phyloP scores from a whole-genome alignment of 2,797 vertebrate genomes.

The Salarias fasciatus region DNA sequence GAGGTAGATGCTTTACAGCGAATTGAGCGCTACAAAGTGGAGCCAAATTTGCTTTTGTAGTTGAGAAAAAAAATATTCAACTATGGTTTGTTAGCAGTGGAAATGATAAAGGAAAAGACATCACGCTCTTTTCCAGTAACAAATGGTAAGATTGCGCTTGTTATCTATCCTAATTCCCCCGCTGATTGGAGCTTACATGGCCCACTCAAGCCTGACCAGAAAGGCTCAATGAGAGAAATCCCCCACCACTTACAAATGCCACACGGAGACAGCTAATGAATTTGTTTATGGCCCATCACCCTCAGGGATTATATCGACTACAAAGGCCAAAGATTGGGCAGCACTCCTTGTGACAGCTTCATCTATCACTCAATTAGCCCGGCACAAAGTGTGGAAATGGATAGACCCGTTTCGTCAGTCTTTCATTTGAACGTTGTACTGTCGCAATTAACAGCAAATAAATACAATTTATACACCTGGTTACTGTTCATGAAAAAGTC shows the following conservation, averaged over 20 bases:
- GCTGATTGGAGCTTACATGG: constrained; percentile 44
- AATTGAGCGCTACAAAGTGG: constrained; percentile 4
- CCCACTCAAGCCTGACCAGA: constrained; percentile 29
- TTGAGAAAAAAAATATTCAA: constrained; percentile 21
- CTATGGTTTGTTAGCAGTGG: constrained; percentile 6
- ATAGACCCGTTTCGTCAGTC: background rate
- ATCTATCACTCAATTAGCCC: constrained; percentile 66
- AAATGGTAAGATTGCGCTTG: constrained; percentile 18
- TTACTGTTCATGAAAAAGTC: background rate
- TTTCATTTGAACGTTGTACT: constrained; percentile 16
- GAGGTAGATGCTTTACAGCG: too few relatives aligned
- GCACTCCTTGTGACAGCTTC: constrained; percentile 52
- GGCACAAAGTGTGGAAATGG: constrained; percentile 29
- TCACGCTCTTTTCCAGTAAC: constrained; percentile 12
- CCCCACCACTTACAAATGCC: constrained; percentile 41
- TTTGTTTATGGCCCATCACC: constrained; percentile 62
- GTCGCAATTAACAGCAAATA: constrained; percentile 24
- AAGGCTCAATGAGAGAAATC: constrained; percentile 44
- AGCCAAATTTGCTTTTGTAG: background rate
- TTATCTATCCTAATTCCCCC: constrained; percentile 48
- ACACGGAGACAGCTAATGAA: constrained; percentile 59
- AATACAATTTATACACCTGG: background rate
- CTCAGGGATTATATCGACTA: constrained; percentile 45
- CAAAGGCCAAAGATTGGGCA: constrained; percentile 45
- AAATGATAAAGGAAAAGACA: constrained; percentile 15